phyloP scores from a whole-genome alignment of 2,888 invertebrate species.

The Amiota mariae region DNA sequence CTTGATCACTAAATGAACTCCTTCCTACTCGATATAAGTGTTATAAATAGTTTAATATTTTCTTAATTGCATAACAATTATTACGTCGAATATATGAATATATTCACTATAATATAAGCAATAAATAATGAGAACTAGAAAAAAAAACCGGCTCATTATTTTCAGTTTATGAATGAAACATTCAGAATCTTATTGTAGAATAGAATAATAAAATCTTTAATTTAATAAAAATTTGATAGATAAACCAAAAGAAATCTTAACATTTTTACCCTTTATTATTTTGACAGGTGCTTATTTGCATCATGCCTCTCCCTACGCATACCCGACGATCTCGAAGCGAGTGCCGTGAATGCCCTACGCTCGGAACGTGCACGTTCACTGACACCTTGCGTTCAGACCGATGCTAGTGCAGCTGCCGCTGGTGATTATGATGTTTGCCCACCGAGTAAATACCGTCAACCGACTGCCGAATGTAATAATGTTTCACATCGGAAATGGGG shows the following conservation, averaged over 20 bases:
- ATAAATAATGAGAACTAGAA: no score
- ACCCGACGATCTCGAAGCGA: conserved; percentile 67
- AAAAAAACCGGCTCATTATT: conserved; percentile 14
- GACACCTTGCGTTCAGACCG: conserved; percentile 53
- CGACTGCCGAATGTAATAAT: conserved; percentile 91
- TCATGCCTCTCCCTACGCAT: conserved; percentile 60
- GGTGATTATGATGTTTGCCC: conserved; percentile 77
- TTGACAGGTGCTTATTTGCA: conserved; percentile 61
- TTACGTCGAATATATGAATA: no score
- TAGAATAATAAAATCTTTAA: neutral
- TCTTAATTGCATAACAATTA: no score
- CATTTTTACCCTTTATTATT: neutral
- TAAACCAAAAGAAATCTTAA: neutral
- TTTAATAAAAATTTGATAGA: neutral
- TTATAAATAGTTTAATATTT: no score
- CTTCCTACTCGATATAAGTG: no score
- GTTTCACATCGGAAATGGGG: conserved; percentile 90
- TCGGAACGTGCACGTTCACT: conserved; percentile 63
- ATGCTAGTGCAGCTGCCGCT: conserved; percentile 43
- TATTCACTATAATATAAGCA: no score
- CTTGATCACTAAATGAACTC: no score
- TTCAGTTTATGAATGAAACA: conserved; percentile 34
- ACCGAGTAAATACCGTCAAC: conserved; percentile 86
- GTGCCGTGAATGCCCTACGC: conserved; percentile 61
- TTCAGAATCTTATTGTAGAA: neutral